phyloP scores from a whole-genome alignment of 2,113 vertebrate genomes.

The Ariopsis seemanni region DNA sequence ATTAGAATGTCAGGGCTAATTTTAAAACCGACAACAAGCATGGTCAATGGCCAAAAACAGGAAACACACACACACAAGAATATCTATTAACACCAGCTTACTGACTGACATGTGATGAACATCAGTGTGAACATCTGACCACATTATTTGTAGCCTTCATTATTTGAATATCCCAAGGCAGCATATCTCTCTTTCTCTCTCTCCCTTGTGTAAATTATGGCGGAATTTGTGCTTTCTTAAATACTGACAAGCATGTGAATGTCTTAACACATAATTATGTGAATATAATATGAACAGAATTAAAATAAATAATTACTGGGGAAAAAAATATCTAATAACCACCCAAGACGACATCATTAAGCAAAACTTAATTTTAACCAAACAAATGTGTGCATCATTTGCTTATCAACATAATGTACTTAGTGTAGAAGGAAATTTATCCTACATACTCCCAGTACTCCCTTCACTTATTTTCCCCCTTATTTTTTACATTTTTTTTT shows the following conservation, averaged over 20 bases:
- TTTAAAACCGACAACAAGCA: not conserved
- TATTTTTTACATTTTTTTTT: not conserved
- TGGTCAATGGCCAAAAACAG: slow-evolving; percentile 8
- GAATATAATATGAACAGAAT: not conserved
- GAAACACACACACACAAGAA: not conserved
- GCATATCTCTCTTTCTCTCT: not conserved
- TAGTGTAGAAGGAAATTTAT: slow-evolving; percentile 11
- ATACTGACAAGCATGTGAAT: not conserved
- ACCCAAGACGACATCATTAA: not conserved
- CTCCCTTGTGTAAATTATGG: not conserved
- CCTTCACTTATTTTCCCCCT: not conserved
- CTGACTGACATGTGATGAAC: not conserved
- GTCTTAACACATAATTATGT: not conserved
- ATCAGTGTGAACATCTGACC: not conserved
- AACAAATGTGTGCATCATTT: slow-evolving; percentile 1
- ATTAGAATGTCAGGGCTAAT: not conserved
- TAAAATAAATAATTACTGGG: not conserved
- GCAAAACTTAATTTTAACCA: not conserved
- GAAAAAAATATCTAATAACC: not conserved
- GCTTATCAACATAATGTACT: slow-evolving; percentile 1
- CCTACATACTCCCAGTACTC: not conserved
- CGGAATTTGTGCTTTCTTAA: not conserved
- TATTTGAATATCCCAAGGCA: not conserved
- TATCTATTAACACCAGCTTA: not conserved
- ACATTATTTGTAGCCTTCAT: not conserved